Evolutionary conservation across 2,888 invertebrate species (phyloP).

Genomic region (Cacoxenus indagator): DNA sequence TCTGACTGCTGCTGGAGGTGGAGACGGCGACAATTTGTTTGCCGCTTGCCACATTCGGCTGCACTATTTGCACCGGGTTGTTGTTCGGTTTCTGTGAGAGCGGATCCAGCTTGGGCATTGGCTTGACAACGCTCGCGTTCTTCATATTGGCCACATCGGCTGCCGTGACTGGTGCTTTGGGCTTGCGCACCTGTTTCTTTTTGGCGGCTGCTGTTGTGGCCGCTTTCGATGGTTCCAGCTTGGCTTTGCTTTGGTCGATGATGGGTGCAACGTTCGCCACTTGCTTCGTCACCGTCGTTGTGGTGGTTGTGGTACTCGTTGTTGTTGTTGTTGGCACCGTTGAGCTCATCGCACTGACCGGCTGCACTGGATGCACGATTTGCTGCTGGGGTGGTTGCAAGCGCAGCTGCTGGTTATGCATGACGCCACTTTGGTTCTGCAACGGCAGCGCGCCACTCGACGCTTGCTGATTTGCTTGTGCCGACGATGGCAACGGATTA

Average conservation of each 20-base stretch:
- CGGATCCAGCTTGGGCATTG: conserved; percentile 69
- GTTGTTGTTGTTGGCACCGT: conserved; percentile 51
- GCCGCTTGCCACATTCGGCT: conserved; percentile 68
- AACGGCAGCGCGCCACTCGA: conserved; percentile 24
- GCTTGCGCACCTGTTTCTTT: conserved; percentile 65
- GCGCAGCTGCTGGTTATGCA: conserved; percentile 42
- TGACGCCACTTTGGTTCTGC: conserved; percentile 35
- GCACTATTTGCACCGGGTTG: conserved; percentile 69
- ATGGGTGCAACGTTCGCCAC: conserved; percentile 70
- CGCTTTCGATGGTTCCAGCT: conserved; percentile 47
- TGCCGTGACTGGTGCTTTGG: conserved; percentile 59
- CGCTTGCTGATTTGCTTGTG: conserved; percentile 35
- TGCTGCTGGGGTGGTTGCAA: conserved; percentile 67
- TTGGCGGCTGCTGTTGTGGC: conserved; percentile 55
- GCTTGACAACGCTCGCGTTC: conserved; percentile 68
- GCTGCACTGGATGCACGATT: conserved; percentile 67
- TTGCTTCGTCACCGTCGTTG: conserved; percentile 65
- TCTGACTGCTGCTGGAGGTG: conserved; percentile 44
- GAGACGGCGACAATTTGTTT: conserved; percentile 58
- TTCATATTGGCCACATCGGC: conserved; percentile 61
- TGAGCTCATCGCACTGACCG: conserved; percentile 51
- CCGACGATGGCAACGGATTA: conserved; percentile 50
- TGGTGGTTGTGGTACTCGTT: conserved; percentile 44
- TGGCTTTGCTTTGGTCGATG: conserved; percentile 70
- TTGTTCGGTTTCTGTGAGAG: conserved; percentile 68